Base-by-base conservation (phyloP, 2,113 vertebrate species). In the Calypte anna region DNA sequence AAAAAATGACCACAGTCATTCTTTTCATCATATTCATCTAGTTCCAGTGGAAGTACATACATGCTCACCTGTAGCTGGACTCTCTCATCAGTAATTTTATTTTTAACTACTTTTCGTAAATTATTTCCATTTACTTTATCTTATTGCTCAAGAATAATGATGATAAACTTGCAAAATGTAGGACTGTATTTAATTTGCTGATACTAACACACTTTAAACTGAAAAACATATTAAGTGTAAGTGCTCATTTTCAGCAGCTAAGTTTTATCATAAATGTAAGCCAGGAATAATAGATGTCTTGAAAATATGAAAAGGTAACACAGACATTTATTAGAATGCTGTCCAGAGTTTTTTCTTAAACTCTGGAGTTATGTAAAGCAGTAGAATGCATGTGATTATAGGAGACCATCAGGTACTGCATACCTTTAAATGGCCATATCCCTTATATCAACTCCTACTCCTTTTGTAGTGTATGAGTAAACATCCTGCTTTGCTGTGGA, bases 291-390 rank as follows among this genome's bases (percentile, higher is more conserved):
- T 17, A 78, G 21, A 92, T 58, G 14, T 66, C 68, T 28, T 48
- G 88, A 92, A 72, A 70, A 91, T 77, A 55, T 10, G 22, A 27
- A 76, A 81, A 38, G 3, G 19, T 77, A 79, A 70, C 25, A 63
- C 69, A 76, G 87, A 67, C 53, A 40, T 88, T 91, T 62, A 90
- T 64, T 76, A 53, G 28, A 87, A 90, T 80, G 36, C 75, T 79
- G 87, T 33, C 14, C 91, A 64, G 66, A 90, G 40, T 90, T 84
- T 90, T 89, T 40, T 50, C 78, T 75, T 55, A 89, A 14, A 31
- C 53, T 38, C 21, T 62, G 95, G 86, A 84, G 67, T 58, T 76
- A 94, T 90, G 61, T 48, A 87, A 73, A 88, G 76, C 30, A 93
- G 86, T 28, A 85, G 77, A 79, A 75, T 64, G 15, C 61, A 82